Evolutionary conservation across 2,888 invertebrate genomes (phyloP).

Genomic region (Terebella lapidaria): DNA sequence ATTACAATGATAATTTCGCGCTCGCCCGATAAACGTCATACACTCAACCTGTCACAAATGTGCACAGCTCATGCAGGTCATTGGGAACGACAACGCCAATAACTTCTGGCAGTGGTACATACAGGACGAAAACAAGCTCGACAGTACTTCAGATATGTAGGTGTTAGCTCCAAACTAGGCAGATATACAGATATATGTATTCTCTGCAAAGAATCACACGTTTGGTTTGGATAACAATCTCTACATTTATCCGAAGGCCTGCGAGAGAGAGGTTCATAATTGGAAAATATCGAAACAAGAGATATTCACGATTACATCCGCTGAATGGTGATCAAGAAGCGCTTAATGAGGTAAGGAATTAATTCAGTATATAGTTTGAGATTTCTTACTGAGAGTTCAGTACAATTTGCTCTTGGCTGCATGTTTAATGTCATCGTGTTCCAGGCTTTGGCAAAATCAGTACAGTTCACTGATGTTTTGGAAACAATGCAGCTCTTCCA

Average conservation of each 20-base stretch:
- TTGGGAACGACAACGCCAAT: slow-evolving; percentile 48
- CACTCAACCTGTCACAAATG: no score
- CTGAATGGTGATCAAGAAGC: slow-evolving; percentile 21
- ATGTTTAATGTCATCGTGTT: background rate
- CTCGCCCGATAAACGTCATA: no score
- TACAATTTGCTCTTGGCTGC: background rate
- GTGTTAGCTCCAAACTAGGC: slow-evolving; percentile 3
- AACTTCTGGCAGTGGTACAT: slow-evolving; percentile 37
- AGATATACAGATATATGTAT: background rate
- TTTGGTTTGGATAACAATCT: no score
- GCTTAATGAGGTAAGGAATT: slow-evolving; percentile 39
- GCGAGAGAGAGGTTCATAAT: slow-evolving; percentile 33
- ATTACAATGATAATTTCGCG: no score
- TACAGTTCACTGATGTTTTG: slow-evolving; percentile 37
- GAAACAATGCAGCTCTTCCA: slow-evolving; percentile 39
- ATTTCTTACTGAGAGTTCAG: no score
- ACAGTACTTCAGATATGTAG: slow-evolving; percentile 24
- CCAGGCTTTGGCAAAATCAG: slow-evolving; percentile 33
- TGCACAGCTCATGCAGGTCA: slow-evolving; percentile 41
- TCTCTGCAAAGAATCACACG: no score
- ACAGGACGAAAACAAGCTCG: slow-evolving; percentile 24
- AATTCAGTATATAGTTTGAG: slow-evolving; percentile 2
- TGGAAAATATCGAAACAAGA: slow-evolving; percentile 37
- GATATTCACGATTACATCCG: slow-evolving; percentile 33
- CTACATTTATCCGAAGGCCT: no score